These are phyloP conservation scores for Enteromius radiatus DNA, from an alignment of 2,797 vertebrate genomes.

Conservation along the genomic window DNA sequence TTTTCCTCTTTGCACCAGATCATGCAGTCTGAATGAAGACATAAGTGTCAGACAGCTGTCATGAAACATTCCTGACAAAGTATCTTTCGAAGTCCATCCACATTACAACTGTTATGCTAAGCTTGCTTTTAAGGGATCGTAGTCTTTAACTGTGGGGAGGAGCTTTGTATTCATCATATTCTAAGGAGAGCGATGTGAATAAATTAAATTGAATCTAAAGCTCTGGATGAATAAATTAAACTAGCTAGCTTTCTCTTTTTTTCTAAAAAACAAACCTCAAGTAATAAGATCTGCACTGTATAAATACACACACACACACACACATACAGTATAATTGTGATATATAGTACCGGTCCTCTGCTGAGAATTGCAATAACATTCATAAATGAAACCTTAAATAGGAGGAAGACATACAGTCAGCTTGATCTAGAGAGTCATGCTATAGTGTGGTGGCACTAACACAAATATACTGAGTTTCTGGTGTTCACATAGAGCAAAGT, in stretches of 20 bases:
- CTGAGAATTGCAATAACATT: constrained; percentile 12
- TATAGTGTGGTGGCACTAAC: background rate
- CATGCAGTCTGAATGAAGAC: constrained; percentile 10
- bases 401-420: background rate
- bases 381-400: constrained; percentile 13
- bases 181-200: constrained; percentile 23
- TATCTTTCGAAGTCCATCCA: constrained; percentile 29
- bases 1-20: background rate
- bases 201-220: constrained; percentile 26
- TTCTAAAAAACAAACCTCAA: constrained; percentile 9
- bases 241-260: background rate
- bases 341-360: background rate
- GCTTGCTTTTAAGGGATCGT: constrained; percentile 51
- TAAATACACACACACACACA: too few species aligned
- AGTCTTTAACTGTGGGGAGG: constrained; percentile 22
- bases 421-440: background rate
- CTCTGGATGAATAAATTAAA: constrained; percentile 7
- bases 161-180: constrained; percentile 34
- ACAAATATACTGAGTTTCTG: constrained; percentile 5
- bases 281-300: background rate
- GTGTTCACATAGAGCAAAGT: background rate
- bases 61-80: constrained; percentile 20
- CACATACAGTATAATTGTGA: background rate
- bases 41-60: background rate
- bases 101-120: constrained; percentile 21